These are phyloP conservation scores for Nerophis lumbriciformis DNA, from an alignment of 2,113 vertebrate species.

Conservation along the genomic window DNA sequence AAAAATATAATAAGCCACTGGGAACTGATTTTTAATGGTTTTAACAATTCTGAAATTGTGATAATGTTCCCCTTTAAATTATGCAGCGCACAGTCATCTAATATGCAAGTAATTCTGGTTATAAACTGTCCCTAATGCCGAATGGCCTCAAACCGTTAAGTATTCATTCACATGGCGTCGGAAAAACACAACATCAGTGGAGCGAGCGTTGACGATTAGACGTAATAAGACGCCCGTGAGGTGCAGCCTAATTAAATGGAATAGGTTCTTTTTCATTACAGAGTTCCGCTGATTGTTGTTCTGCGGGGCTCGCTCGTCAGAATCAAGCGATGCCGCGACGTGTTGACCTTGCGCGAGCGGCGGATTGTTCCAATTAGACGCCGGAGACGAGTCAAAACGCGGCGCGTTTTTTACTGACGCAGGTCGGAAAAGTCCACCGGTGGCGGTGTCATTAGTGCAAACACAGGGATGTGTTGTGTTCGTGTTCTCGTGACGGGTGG, in stretches of 20 bases:
- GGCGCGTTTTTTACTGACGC: slow-evolving; percentile 3
- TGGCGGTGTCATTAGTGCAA: slow-evolving; percentile 6
- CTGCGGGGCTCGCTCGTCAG: slow-evolving; percentile 13
- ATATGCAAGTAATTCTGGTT: background rate
- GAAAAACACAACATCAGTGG: background rate
- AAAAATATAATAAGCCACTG: too few species aligned
- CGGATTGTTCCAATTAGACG: slow-evolving; percentile 41
- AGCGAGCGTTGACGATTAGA: background rate
- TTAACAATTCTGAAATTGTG: too few species aligned
- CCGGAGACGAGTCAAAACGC: slow-evolving; percentile 7
- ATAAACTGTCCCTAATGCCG: background rate
- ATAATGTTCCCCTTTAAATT: too few species aligned
- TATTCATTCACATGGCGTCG: background rate
- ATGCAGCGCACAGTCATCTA: background rate
- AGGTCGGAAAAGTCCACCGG: background rate
- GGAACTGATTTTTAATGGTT: too few species aligned
- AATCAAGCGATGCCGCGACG: slow-evolving; percentile 1
- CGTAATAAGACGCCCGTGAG: slow-evolving; percentile 14
- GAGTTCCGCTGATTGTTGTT: slow-evolving; percentile 14
- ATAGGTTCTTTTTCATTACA: slow-evolving; percentile 2
- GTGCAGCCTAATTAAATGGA: slow-evolving; percentile 17
- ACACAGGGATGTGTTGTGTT: slow-evolving; percentile 6
- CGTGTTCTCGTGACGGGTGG: slow-evolving; percentile 21
- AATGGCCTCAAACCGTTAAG: background rate
- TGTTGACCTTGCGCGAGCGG: slow-evolving; percentile 25